Conservation (phyloP, 2,888 invertebrate species). For the Zaprionus bogoriensis region DNA sequence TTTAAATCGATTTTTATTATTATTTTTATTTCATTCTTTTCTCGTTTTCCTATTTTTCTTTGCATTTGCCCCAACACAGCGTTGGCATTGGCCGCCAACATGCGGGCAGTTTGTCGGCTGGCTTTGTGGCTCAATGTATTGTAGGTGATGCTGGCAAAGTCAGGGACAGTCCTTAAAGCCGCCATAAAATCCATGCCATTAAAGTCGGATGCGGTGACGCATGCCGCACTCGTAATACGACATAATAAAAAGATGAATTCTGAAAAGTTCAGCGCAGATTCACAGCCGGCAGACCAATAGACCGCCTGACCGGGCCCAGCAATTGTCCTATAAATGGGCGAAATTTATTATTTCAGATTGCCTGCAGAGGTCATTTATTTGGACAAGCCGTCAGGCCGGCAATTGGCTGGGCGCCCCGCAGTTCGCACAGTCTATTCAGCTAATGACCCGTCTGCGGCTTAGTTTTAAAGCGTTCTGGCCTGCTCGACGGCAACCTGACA, state of each 20-base stretch:
- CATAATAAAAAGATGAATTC: slow-evolving; percentile 48
- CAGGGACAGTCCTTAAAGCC: slow-evolving; percentile 29
- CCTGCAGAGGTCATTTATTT: slow-evolving; percentile 42
- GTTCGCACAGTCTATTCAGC: slow-evolving; percentile 10
- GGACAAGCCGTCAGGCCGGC: slow-evolving; percentile 21
- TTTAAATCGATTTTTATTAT: slow-evolving; percentile 77
- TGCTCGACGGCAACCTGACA: slow-evolving; percentile 12
- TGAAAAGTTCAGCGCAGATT: slow-evolving; percentile 40
- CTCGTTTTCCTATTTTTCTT: slow-evolving; percentile 8
- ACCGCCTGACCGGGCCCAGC: slow-evolving; percentile 8
- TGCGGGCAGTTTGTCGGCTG: slow-evolving; percentile 50
- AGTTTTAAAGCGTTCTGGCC: slow-evolving; percentile 26
- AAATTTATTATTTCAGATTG: slow-evolving; percentile 54
- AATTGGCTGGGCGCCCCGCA: slow-evolving; percentile 23
- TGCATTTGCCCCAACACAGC: slow-evolving; percentile 37
- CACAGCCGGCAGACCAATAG: slow-evolving; percentile 11
- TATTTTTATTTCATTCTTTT: slow-evolving; percentile 46
- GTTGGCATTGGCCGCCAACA: slow-evolving; percentile 21
- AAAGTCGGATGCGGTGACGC: neutral
- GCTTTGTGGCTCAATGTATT: slow-evolving; percentile 20
- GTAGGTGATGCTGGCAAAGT: slow-evolving; percentile 32
- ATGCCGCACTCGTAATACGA: slow-evolving; percentile 2
- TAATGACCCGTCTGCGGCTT: slow-evolving; percentile 61
- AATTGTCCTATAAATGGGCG: slow-evolving; percentile 59
- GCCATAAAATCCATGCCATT: slow-evolving; percentile 31